Evolutionary conservation across 1,140 invertebrate species (phyloP).

Genomic region (Pogonus chalceus): DNA sequence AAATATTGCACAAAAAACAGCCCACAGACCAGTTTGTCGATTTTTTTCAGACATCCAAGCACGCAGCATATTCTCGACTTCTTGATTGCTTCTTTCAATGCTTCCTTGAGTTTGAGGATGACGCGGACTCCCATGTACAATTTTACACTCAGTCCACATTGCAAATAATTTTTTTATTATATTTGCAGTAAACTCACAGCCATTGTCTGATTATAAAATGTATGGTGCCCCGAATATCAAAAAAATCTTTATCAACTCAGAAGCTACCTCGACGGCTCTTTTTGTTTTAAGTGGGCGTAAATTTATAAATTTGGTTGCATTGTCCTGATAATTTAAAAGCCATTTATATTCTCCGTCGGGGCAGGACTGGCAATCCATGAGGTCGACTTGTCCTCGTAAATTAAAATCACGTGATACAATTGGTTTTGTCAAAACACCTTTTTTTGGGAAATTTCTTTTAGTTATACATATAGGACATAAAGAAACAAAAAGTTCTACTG

Average conservation of each 20-base stretch:
- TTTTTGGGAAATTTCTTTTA: constrained; percentile 22
- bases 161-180: constrained; percentile 10
- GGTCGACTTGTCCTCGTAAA: constrained; percentile 36
- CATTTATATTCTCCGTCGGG: constrained; percentile 33
- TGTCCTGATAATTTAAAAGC: constrained; percentile 38
- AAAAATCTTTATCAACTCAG: constrained; percentile 27
- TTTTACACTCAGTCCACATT: not conserved
- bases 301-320: constrained; percentile 35
- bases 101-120: not conserved
- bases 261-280: constrained; percentile 24
- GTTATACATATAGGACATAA: constrained; percentile 17
- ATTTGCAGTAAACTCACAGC: constrained; percentile 26
- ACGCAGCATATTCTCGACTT: not conserved
- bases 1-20: not conserved
- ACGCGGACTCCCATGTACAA: not conserved
- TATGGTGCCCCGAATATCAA: constrained; percentile 28
- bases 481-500: constrained; percentile 9
- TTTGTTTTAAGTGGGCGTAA: constrained; percentile 29
- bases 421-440: constrained; percentile 28
- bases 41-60: not conserved
- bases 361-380: constrained; percentile 38
- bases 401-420: constrained; percentile 30
- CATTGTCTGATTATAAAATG: constrained; percentile 32
- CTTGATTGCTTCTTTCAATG: not conserved
- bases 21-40: not conserved